phyloP scores from a whole-genome alignment of 1,140 invertebrate genomes.

The Antheraea mylitta region DNA sequence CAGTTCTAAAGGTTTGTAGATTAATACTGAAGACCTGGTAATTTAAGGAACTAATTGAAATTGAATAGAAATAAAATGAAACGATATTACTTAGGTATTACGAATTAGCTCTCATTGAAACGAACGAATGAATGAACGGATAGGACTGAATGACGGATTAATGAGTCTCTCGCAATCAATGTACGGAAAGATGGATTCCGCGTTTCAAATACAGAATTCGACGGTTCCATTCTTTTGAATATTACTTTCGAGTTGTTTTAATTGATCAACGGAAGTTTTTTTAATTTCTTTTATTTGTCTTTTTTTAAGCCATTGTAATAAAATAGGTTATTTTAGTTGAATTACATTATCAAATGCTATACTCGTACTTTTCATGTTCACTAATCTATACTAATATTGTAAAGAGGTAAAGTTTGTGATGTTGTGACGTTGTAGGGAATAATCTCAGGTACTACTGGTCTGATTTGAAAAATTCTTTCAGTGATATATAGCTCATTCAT shows the following conservation, averaged over 20 bases:
- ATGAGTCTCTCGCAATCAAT: constrained; percentile 13
- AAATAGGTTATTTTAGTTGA: too few relatives aligned
- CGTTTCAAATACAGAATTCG: not conserved
- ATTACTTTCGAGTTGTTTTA: not conserved
- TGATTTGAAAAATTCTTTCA: too few relatives aligned
- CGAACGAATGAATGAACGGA: constrained; percentile 11
- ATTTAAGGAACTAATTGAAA: not conserved
- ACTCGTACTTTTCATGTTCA: too few relatives aligned
- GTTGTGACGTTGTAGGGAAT: too few relatives aligned
- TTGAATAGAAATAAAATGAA: not conserved
- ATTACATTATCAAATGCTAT: too few relatives aligned
- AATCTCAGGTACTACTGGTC: too few relatives aligned
- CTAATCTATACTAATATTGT: too few relatives aligned
- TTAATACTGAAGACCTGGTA: not conserved
- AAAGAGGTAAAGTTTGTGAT: too few relatives aligned
- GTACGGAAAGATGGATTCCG: not conserved
- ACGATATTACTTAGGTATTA: not conserved
- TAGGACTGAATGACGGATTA: constrained; percentile 11
- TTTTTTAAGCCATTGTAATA: too few relatives aligned
- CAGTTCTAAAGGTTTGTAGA: not conserved
- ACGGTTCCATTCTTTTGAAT: not conserved
- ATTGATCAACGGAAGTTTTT: not conserved
- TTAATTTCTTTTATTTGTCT: not conserved
- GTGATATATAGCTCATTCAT: too few relatives aligned
- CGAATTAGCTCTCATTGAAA: constrained; percentile 8